Conservation (phyloP, 2,888 invertebrate species). For the Cephus rjabovi region DNA sequence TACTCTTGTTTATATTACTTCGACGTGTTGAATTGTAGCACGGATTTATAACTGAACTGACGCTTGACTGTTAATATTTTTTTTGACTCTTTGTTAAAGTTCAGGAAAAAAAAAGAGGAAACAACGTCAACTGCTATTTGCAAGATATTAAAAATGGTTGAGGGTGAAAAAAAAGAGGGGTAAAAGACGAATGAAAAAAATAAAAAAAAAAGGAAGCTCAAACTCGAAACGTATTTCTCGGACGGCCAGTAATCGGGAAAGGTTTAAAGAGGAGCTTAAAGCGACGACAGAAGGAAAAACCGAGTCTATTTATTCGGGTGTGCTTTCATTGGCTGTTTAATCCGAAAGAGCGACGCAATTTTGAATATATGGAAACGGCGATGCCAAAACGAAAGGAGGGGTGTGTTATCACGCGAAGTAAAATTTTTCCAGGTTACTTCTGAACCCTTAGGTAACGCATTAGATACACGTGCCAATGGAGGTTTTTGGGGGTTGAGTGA, state of each 20-base stretch:
- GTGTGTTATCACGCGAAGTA: too few species aligned
- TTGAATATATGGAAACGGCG: neutral
- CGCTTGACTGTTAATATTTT: neutral
- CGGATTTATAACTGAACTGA: neutral
- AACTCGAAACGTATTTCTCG: neutral
- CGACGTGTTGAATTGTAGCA: too few species aligned
- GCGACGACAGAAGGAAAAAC: neutral
- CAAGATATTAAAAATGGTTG: neutral
- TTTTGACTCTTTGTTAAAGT: neutral
- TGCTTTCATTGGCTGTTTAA: neutral
- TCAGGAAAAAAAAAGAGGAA: neutral
- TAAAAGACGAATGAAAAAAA: neutral
- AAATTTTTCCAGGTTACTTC: neutral
- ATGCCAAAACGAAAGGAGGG: neutral
- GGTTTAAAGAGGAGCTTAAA: neutral
- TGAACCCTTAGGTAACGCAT: neutral
- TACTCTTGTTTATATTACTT: neutral
- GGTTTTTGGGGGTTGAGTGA: neutral
- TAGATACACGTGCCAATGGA: neutral
- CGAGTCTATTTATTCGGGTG: neutral
- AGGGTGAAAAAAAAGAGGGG: neutral
- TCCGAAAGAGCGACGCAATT: neutral
- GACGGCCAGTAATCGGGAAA: neutral
- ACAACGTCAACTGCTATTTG: neutral
- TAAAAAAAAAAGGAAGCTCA: neutral